Evolutionary conservation across 1,140 invertebrate species (phyloP), one percentile per base, ranked within the genome.

Genomic region (Drosophila ananassae): DNA sequence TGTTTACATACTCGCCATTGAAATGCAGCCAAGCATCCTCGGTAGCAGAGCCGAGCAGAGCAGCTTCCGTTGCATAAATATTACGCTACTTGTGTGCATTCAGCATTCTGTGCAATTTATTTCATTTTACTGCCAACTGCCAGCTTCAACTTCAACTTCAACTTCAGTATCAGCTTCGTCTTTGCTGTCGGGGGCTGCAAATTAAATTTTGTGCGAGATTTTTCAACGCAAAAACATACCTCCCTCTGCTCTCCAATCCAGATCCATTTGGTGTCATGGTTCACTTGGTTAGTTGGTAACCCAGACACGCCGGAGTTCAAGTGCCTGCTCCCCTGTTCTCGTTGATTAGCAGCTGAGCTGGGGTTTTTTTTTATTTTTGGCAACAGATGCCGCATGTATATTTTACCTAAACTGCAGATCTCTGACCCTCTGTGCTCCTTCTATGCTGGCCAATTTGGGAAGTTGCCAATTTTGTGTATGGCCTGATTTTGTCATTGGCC

Each of bases 1-100:
- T 84, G 73, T 77, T 62, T 81, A 66, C 47, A 67, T 52, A 87
- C 72, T 79, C 74, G 68, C 74, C 83, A 87, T 87, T 87, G 83
- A 87, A 89, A 87, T 83, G 83, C 83, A 87, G 47, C 79, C 79
- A 79, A 83, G 83, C 83, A 79, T 87, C 83, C 83, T 76, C 67
- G 13, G 60, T 17, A 17, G 17, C 17, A 17, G 47, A 67, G 17
- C 17, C 0, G 47, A 67, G 56, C 63, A 58, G 53, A 52, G 60
- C 58, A 57, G 79, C 76, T 84, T 84, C 80, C 79, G 82, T 52
- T 79, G 78, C 79, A 87, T 79, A 89, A 87, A 87, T 87, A 89
- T 83, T 68, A 69, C 75, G 83, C 82, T 83, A 89, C 79, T 87
- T 78, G 74, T 80, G 78, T 79, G 71, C 58, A 60, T 59, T 73